These are phyloP conservation scores for Achlya flavicornis DNA, from an alignment of 2,888 invertebrate species.

Conservation along the genomic window DNA sequence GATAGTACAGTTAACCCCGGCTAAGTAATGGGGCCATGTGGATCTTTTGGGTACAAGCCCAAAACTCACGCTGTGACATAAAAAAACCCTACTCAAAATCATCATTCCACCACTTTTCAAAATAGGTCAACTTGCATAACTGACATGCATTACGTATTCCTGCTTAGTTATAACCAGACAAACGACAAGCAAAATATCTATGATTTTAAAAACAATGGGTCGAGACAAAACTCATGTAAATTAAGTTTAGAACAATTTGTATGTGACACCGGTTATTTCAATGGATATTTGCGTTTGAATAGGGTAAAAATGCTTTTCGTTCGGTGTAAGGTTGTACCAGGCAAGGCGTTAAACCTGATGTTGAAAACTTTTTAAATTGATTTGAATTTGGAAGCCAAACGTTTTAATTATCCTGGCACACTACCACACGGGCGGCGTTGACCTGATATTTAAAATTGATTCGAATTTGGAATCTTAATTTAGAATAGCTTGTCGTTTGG, in stretches of 20 bases:
- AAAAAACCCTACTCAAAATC: background rate
- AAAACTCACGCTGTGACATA: too few relatives aligned
- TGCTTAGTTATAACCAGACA: constrained; percentile 13
- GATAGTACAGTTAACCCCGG: too few relatives aligned
- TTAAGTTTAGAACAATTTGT: constrained; percentile 28
- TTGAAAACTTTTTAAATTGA: constrained; percentile 8
- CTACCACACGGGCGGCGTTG: too few relatives aligned
- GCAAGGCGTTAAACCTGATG: constrained; percentile 3
- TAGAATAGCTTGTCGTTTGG: too few relatives aligned
- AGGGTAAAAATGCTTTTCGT: constrained; percentile 24
- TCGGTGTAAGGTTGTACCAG: constrained; percentile 21
- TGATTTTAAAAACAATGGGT: constrained; percentile 23
- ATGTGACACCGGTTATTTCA: constrained; percentile 25
- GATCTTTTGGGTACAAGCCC: too few relatives aligned
- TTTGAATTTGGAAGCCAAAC: background rate
- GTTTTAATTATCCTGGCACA: too few relatives aligned
- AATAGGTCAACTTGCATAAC: constrained; percentile 12
- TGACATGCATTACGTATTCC: constrained; percentile 17
- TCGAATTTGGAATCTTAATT: too few relatives aligned
- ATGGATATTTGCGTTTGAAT: constrained; percentile 45
- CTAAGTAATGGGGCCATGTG: too few relatives aligned
- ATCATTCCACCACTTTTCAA: background rate
- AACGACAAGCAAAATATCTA: constrained; percentile 15
- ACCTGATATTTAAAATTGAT: too few relatives aligned
- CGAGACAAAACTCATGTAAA: constrained; percentile 34